Evolutionary conservation across 2,888 invertebrate genomes (phyloP), one percentile per base, ranked within the genome.

Genomic region (Brenthis ino): DNA sequence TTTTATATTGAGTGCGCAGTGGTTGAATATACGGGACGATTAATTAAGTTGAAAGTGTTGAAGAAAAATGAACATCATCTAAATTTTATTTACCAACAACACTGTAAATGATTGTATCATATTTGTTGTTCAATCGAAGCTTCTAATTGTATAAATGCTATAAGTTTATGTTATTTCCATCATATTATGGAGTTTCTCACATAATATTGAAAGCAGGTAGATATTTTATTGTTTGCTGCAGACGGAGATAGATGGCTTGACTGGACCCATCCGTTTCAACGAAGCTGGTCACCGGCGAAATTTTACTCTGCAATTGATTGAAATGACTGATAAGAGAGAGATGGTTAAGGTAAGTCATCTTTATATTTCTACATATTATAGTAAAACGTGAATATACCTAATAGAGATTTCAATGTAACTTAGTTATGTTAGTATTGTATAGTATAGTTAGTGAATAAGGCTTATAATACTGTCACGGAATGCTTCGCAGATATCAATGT

Each of bases 211-310:
- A 77, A 81, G 78, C 80, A 81, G 81, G 83, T 79, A 82, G 82
- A 76, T 71, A 70, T 76, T 74, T 63, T 77, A 63, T 81, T 82
- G 66, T 83, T 91, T 89, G 84, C 87, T 93, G 78, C 93, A 98
- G 98, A 97, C 97, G 79, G 97, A 97, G 91, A 93, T 97, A 81
- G 96, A 97, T 89, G 98, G 98, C 57, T 91, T 98, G 80, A 98
- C 97, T 14, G 98, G 98, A 54, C 95, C 95, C 82, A 96, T 98
- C 80, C 95, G 96, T 74, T 98, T 98, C 92, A 96, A 96, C 85
- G 97, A 97, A 75, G 95, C 95, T 79, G 98, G 98, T 33, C 94
- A 96, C 76, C 94, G 98, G 67, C 95, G 95, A 82, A 98, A 98
- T 92, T 98, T 97, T 86, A 96, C 97, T 0, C 93, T 98, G 67